Evolutionary conservation across 2,113 vertebrate genomes (phyloP).

Genomic region (Cryptotis parvus): DNA sequence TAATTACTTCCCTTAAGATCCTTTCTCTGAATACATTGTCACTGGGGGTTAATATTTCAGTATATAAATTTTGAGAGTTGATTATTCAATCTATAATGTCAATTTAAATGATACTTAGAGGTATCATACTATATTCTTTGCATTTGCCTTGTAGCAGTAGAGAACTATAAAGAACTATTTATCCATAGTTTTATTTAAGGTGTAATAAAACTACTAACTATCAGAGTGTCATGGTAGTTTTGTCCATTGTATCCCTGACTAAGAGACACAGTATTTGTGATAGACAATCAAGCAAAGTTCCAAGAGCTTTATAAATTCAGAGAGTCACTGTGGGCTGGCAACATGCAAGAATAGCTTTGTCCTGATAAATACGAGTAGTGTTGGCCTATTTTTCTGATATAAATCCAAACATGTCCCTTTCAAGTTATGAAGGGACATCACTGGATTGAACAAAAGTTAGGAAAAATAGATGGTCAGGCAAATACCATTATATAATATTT

Average conservation of each 20-base stretch:
- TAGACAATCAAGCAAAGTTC: neutral
- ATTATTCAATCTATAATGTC: neutral
- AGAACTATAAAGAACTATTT: neutral
- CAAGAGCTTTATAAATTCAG: neutral
- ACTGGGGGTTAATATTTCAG: neutral
- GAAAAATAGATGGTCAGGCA: neutral
- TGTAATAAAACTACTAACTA: neutral
- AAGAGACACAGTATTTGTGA: neutral
- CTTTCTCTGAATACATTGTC: neutral
- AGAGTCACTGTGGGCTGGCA: neutral
- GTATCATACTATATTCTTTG: neutral
- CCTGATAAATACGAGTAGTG: fast-evolving
- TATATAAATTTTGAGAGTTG: neutral
- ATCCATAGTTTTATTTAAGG: neutral
- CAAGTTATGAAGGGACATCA: neutral
- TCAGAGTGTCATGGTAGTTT: neutral
- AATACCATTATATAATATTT: neutral
- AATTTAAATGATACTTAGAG: neutral
- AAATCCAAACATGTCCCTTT: neutral
- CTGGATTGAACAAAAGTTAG: neutral
- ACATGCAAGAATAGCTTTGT: neutral
- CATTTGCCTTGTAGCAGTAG: neutral
- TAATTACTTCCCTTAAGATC: neutral
- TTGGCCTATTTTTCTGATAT: neutral
- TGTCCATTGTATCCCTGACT: neutral